Evolutionary conservation across 1,140 invertebrate species (phyloP).

Genomic region (Gonatopus flavifemur): DNA sequence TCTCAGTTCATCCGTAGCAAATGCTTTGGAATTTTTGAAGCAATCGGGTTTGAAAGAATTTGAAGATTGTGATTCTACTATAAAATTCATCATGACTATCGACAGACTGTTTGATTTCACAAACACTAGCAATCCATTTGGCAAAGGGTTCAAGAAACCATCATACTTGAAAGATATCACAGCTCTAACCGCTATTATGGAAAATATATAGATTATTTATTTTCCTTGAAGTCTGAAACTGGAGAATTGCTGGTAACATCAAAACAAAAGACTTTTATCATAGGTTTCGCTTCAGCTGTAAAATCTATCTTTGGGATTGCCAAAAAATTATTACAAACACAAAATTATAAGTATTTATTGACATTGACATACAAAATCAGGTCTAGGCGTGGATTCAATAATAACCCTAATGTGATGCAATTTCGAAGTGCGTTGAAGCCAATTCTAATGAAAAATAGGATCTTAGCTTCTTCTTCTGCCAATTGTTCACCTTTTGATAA

Average conservation of each 20-base stretch:
- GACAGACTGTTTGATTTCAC: conserved; percentile 9
- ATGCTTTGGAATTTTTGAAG: too few relatives aligned
- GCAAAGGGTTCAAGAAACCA: conserved; percentile 4
- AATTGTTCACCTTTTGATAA: too few relatives aligned
- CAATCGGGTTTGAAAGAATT: too few relatives aligned
- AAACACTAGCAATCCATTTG: conserved; percentile 7
- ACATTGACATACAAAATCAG: conserved; percentile 16
- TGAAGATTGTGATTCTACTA: too few relatives aligned
- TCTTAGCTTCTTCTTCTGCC: too few relatives aligned
- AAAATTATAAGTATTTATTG: conserved; percentile 8
- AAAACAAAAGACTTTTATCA: not conserved
- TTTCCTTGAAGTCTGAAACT: too few relatives aligned
- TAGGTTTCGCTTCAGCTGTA: conserved; percentile 2
- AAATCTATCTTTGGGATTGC: conserved; percentile 1
- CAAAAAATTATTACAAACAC: not conserved
- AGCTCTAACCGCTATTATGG: too few relatives aligned
- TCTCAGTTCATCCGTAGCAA: too few relatives aligned
- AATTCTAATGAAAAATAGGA: conserved; percentile 12
- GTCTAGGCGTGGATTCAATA: conserved; percentile 4
- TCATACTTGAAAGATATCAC: too few relatives aligned
- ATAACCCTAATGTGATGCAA: conserved; percentile 16
- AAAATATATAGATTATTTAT: too few relatives aligned
- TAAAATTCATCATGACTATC: too few relatives aligned
- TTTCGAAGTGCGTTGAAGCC: conserved; percentile 13
- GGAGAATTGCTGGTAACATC: not conserved